Base-by-base conservation (phyloP, 2,888 invertebrate species). In the Altica lythri region DNA sequence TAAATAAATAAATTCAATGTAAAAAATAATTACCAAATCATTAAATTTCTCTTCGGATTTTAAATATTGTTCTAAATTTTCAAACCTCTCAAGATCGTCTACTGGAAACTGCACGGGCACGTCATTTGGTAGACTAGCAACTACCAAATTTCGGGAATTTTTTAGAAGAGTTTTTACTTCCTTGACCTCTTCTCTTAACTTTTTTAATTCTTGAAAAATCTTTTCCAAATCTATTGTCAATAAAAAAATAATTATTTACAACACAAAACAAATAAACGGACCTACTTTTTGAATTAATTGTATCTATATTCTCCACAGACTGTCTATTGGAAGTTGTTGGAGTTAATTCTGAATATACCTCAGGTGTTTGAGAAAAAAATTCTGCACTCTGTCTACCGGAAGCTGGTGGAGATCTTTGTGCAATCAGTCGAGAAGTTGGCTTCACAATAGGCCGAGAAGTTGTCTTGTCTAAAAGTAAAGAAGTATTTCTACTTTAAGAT, bases 1-100 rank as follows among this genome's bases (percentile, higher is more conserved):
- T n/a, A 12, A 10, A 16, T 14, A 38, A 38, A 38, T 16, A 17
- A 16, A 16, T 1, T 38, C n/a, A n/a, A n/a, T n/a, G n/a, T n/a
- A n/a, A n/a, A n/a, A n/a, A n/a, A n/a, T n/a, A n/a, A n/a, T n/a
- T 38, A 38, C 38, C 38, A 38, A 38, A 38, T 38, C 38, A 38
- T 38, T 38, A 38, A 38, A 38, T 38, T 38, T 38, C 2, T 38
- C 38, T 18, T 38, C 18, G 17, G 38, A 38, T 38, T 38, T 38
- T n/a, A 18, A n/a, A n/a, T n/a, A n/a, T n/a, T n/a, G n/a, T n/a
- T n/a, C n/a, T n/a, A n/a, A n/a, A n/a, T n/a, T n/a, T 38, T 38
- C 38, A 38, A 38, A 38, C 19, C 38, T 38, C 19, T 17, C 18
- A 16, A 8, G 38, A 38, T 38, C 18, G 17, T 38, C 18, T 38